These are phyloP conservation scores for Neoarius graeffei DNA, from an alignment of 2,113 vertebrate species.

Conservation along the genomic window DNA sequence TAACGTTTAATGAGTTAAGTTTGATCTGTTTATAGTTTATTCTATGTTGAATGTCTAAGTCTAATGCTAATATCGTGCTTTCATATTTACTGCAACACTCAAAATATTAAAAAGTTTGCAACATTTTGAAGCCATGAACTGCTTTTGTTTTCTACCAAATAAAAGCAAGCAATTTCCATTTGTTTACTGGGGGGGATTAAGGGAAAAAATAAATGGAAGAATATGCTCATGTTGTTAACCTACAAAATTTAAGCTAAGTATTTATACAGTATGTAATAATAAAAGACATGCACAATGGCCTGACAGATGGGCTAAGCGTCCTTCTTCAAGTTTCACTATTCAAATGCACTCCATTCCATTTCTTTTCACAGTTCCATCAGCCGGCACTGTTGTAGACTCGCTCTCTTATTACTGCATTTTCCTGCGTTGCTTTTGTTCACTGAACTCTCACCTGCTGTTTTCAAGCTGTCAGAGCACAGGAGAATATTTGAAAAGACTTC, in stretches of 20 bases:
- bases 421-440: not conserved
- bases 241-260: not conserved
- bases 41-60: not conserved
- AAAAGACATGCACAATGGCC: not conserved
- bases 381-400: not conserved
- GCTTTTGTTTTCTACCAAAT: not conserved
- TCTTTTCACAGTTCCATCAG: slow-evolving; percentile 10
- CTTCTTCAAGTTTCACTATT: not conserved
- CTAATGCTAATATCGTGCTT: not conserved
- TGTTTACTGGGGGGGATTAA: not conserved
- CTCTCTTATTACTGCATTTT: not conserved
- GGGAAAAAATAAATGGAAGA: not conserved
- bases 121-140: not conserved
- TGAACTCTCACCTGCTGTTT: not conserved
- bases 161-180: not conserved
- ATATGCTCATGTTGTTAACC: not conserved
- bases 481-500: not conserved
- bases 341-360: not conserved
- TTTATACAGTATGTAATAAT: not conserved
- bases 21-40: not conserved
- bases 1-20: not conserved
- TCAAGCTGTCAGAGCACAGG: not conserved
- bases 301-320: not conserved
- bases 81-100: not conserved
- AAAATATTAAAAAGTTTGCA: not conserved